These are phyloP conservation scores for Suillia variegata DNA, from an alignment of 2,888 invertebrate genomes.

Conservation along the genomic window DNA sequence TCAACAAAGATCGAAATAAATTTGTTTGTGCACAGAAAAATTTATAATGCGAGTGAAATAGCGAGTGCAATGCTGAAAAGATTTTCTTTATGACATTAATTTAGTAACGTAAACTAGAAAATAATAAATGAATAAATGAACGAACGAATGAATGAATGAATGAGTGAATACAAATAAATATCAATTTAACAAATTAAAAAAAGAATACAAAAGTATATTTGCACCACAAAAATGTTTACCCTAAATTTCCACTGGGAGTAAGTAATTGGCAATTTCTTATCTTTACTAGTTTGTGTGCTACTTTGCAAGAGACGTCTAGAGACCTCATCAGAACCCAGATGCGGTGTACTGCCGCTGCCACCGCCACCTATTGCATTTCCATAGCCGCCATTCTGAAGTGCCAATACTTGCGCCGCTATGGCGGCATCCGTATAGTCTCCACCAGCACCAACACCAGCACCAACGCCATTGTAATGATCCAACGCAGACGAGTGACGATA, in stretches of 20 bases:
- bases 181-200: slow-evolving; percentile 31
- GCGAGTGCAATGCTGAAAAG: background rate
- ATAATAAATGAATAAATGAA: too few relatives aligned
- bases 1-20: too few relatives aligned
- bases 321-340: slow-evolving; percentile 62
- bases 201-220: slow-evolving; percentile 13
- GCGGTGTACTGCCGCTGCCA: slow-evolving; percentile 29
- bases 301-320: slow-evolving; percentile 63
- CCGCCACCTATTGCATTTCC: too few relatives aligned
- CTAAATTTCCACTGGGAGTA: slow-evolving; percentile 69
- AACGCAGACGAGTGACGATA: slow-evolving; percentile 57
- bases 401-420: slow-evolving; percentile 46
- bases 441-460: slow-evolving; percentile 36
- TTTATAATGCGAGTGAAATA: too few relatives aligned
- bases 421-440: slow-evolving; percentile 45
- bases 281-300: slow-evolving; percentile 59
- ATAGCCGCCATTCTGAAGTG: slow-evolving; percentile 47
- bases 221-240: slow-evolving; percentile 61
- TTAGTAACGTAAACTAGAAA: too few relatives aligned
- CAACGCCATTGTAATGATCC: slow-evolving; percentile 45
- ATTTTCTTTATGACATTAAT: too few relatives aligned
- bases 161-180: background rate
- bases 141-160: background rate
- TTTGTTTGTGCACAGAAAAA: too few relatives aligned
- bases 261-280: slow-evolving; percentile 65